These are phyloP conservation scores for Anneissia japonica DNA, from an alignment of 35 echinoderm and acorn worm genomes.

Conservation along the genomic window DNA sequence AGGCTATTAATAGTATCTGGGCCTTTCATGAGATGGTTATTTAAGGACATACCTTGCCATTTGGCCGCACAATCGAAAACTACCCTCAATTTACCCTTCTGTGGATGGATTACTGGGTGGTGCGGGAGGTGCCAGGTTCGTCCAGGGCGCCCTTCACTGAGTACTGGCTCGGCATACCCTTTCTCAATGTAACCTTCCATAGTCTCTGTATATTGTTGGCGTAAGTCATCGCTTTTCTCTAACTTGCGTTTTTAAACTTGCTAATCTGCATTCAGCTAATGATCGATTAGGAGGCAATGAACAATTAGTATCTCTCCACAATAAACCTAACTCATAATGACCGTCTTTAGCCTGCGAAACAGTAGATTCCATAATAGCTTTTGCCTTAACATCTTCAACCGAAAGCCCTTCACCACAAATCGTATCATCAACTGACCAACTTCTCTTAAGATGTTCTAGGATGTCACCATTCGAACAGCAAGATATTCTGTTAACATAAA, in stretches of 20 bases:
- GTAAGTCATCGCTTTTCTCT: slow-evolving; percentile 12
- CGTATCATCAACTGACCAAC: slow-evolving; percentile 11
- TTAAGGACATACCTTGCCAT: slow-evolving; percentile 35
- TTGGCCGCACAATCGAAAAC: slow-evolving; percentile 38
- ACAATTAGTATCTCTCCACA: slow-evolving; percentile 20
- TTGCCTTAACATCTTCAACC: slow-evolving; percentile 22
- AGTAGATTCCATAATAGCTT: slow-evolving; percentile 19
- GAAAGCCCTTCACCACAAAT: background rate
- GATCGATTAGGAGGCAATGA: background rate
- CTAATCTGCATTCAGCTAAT: slow-evolving; percentile 4
- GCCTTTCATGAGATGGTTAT: slow-evolving; percentile 11
- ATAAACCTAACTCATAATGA: slow-evolving; percentile 26
- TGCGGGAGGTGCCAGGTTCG: slow-evolving; percentile 21
- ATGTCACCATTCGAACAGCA: slow-evolving; percentile 26
- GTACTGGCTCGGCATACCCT: slow-evolving; percentile 1
- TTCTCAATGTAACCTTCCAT: slow-evolving; percentile 29
- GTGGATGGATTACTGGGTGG: slow-evolving; percentile 31
- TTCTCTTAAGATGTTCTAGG: slow-evolving; percentile 10
- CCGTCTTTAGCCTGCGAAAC: slow-evolving; percentile 2
- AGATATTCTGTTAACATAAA: slow-evolving; percentile 1
- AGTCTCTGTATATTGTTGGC: slow-evolving; percentile 15
- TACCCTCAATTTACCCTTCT: slow-evolving; percentile 34
- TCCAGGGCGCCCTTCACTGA: background rate
- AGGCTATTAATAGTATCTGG: slow-evolving; percentile 26
- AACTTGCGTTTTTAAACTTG: background rate